A percentile compares a stretch with the other conserved stretches of the same genome.
These are phyloP conservation scores for Chlamydotis undulata DNA, from an alignment of 2,113 vertebrate species.

Conservation along the genomic window DNA sequence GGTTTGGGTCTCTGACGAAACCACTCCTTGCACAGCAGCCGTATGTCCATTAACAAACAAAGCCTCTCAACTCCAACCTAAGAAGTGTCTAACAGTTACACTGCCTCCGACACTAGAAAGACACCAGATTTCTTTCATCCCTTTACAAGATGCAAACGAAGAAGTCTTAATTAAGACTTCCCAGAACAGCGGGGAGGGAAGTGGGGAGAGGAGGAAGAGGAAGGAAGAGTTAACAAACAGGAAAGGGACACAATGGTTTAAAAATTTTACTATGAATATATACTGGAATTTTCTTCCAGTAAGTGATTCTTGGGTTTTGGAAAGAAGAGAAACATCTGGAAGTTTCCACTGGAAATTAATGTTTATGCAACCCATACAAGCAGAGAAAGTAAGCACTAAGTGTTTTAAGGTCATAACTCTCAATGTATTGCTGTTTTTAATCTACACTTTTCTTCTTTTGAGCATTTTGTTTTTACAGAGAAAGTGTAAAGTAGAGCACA, in stretches of 20 bases:
- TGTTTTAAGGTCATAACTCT: neutral
- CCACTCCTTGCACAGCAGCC: neutral
- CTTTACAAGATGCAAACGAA: neutral
- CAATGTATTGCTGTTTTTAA: neutral
- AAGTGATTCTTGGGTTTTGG: neutral
- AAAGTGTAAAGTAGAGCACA: neutral
- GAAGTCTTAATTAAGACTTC: neutral
- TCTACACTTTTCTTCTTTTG: neutral
- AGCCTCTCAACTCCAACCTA: rapidly evolving
- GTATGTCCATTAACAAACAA: neutral
- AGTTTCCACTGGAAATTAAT: neutral
- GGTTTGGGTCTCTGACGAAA: neutral
- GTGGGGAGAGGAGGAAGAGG: neutral
- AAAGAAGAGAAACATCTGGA: conserved; percentile 9
- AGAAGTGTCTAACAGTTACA: neutral
- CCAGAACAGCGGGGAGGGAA: neutral
- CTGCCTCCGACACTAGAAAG: neutral
- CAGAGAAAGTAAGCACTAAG: neutral
- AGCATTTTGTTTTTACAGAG: neutral
- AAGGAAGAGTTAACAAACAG: conserved; percentile 43
- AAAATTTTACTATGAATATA: neutral
- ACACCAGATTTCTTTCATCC: neutral
- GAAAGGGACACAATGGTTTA: neutral
- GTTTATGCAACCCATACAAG: neutral
- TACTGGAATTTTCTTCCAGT: neutral